A percentile compares a stretch with the other conserved stretches of the same genome.
These are phyloP conservation scores for Phyllostomus discolor DNA, from an alignment of 2,113 vertebrate species.

Conservation along the genomic window DNA sequence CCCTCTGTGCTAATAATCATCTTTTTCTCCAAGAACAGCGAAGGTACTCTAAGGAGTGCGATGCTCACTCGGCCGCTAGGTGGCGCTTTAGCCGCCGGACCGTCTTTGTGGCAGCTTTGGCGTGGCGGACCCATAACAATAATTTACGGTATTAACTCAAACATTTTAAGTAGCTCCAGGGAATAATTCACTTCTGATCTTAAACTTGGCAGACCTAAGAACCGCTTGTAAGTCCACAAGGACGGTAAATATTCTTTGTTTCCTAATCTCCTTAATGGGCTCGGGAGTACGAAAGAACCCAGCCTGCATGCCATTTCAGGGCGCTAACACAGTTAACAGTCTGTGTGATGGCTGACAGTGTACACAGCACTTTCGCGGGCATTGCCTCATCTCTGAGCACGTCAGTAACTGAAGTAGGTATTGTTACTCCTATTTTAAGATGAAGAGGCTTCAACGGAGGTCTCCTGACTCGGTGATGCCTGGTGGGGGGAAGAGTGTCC, in stretches of 20 bases:
- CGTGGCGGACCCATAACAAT: neutral
- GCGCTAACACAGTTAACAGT: neutral
- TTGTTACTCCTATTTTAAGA: neutral
- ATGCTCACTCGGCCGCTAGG: neutral
- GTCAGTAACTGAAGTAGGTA: neutral
- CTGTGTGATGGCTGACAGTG: neutral
- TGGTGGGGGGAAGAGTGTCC: no score
- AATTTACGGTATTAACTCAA: neutral
- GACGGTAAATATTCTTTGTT: no score
- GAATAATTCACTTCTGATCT: no score
- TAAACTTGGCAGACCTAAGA: no score
- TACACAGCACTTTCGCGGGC: neutral
- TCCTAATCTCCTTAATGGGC: no score
- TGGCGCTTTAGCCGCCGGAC: neutral
- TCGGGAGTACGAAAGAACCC: neutral
- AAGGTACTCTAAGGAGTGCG: neutral
- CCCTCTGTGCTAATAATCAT: neutral
- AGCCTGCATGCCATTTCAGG: neutral
- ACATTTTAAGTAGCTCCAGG: neutral
- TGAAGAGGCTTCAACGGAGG: neutral
- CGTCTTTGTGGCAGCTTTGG: neutral
- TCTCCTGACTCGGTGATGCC: neutral
- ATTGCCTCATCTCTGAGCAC: neutral
- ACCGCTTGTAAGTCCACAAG: no score
- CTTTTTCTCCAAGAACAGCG: neutral